Conservation (phyloP, 2,113 vertebrate genomes). For the Speoplatyrhinus poulsoni region DNA sequence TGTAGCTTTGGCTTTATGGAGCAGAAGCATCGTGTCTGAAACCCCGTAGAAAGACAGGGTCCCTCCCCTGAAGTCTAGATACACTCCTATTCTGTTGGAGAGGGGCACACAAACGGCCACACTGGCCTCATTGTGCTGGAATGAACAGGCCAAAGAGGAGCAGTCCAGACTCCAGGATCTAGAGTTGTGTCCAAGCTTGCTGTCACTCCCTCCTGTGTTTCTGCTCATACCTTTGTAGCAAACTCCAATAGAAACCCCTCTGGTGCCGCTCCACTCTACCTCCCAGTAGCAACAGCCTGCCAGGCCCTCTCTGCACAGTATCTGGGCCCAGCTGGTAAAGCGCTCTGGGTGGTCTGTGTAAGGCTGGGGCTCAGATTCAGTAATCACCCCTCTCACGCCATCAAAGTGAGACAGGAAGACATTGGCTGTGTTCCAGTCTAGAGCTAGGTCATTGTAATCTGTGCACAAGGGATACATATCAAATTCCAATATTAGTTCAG, state of each 20-base stretch:
- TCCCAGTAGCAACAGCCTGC: conserved; percentile 82
- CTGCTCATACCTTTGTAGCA: conserved; percentile 77
- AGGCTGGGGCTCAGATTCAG: conserved; percentile 41
- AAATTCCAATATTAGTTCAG: background rate
- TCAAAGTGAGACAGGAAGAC: conserved; percentile 61
- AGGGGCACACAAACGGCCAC: conserved; percentile 41
- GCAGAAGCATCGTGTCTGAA: conserved; percentile 64
- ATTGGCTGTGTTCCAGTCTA: conserved; percentile 74
- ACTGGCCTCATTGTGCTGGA: conserved; percentile 79
- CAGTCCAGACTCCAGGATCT: conserved; percentile 82
- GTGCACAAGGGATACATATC: conserved; percentile 4
- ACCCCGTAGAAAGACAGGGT: conserved; percentile 77
- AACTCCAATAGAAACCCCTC: conserved; percentile 73
- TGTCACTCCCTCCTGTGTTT: conserved; percentile 70
- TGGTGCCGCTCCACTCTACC: conserved; percentile 71
- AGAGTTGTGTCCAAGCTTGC: conserved; percentile 78
- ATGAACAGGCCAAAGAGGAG: conserved; percentile 69
- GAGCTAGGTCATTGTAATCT: conserved; percentile 66
- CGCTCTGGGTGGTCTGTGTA: conserved; percentile 64
- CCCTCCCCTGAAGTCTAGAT: conserved; percentile 71
- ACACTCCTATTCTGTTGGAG: conserved; percentile 75
- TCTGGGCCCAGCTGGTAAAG: conserved; percentile 77
- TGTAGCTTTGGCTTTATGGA: conserved; percentile 72
- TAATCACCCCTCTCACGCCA: conserved; percentile 46
- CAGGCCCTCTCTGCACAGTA: conserved; percentile 76